Percentiles rank a stretch among this genome's conserved stretches.
These are phyloP conservation scores for Merops nubicus DNA, from an alignment of 2,113 vertebrate species.

Conservation along the genomic window DNA sequence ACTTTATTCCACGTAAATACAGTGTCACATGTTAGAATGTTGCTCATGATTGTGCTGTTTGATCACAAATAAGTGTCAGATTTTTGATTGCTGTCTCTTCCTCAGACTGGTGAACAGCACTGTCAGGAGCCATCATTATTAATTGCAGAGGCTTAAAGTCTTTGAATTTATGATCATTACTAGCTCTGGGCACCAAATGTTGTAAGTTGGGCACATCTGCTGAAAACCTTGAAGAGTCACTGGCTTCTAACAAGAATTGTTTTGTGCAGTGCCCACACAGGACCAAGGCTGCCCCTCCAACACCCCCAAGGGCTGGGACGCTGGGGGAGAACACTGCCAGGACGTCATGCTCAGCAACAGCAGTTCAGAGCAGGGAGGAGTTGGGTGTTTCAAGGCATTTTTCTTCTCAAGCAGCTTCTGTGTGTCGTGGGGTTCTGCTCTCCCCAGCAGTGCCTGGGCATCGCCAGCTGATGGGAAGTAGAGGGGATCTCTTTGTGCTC, in stretches of 20 bases:
- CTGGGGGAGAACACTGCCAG: not conserved
- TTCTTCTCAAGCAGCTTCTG: not conserved
- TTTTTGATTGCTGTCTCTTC: not conserved
- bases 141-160: not conserved
- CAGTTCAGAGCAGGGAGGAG: not conserved
- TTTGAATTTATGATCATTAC: not conserved
- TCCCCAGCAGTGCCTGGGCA: not conserved
- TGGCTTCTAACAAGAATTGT: not conserved
- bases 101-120: not conserved
- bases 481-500: not conserved
- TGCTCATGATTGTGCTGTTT: not conserved
- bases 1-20: not conserved
- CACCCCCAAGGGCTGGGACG: accelerated
- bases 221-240: not conserved
- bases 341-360: not conserved
- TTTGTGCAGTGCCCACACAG: not conserved
- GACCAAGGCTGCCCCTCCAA: not conserved
- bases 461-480: not conserved
- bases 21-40: not conserved
- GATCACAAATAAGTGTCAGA: not conserved
- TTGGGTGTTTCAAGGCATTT: accelerated
- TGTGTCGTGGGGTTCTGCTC: not conserved
- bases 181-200: not conserved
- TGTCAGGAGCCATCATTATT: not conserved
- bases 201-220: not conserved